Evolutionary conservation across 2,888 invertebrate species (phyloP).

Genomic region (Temnothorax unifasciatus): DNA sequence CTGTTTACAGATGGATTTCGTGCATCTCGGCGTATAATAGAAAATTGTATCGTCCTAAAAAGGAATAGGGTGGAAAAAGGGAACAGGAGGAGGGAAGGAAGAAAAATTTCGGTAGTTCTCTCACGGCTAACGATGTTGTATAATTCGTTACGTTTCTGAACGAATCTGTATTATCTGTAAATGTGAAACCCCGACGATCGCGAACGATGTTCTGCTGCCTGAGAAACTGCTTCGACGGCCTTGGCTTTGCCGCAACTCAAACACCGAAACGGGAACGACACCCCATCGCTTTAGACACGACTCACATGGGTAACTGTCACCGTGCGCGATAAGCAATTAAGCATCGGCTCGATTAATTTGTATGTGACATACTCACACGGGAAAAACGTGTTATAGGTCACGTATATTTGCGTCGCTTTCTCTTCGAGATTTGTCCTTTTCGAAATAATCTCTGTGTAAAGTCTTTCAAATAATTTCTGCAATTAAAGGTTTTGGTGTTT

Average conservation of each 20-base stretch:
- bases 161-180: not conserved
- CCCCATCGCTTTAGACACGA: slow-evolving; percentile 94
- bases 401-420: not conserved
- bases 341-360: not conserved
- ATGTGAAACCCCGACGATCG: not conserved
- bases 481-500: not conserved
- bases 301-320: slow-evolving; percentile 92
- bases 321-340: not conserved
- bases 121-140: slow-evolving; percentile 58
- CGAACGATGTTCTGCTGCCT: slow-evolving; percentile 92
- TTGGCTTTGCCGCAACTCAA: slow-evolving; percentile 89
- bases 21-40: slow-evolving; percentile 8
- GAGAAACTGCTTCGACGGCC: slow-evolving; percentile 92
- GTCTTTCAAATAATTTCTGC: not conserved
- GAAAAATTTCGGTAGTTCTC: slow-evolving; percentile 19
- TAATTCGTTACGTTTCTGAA: slow-evolving; percentile 50
- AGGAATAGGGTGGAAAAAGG: not conserved
- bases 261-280: slow-evolving; percentile 89
- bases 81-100: not conserved
- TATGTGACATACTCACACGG: not conserved
- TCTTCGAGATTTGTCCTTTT: not conserved
- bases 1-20: slow-evolving; percentile 25
- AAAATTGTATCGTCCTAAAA: not conserved
- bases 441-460: not conserved
- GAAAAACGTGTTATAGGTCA: not conserved